Percentiles rank a stretch among this genome's conserved stretches.
These are phyloP conservation scores for Cyrtonyx montezumae DNA, from an alignment of 2,113 vertebrate genomes.

Conservation along the genomic window DNA sequence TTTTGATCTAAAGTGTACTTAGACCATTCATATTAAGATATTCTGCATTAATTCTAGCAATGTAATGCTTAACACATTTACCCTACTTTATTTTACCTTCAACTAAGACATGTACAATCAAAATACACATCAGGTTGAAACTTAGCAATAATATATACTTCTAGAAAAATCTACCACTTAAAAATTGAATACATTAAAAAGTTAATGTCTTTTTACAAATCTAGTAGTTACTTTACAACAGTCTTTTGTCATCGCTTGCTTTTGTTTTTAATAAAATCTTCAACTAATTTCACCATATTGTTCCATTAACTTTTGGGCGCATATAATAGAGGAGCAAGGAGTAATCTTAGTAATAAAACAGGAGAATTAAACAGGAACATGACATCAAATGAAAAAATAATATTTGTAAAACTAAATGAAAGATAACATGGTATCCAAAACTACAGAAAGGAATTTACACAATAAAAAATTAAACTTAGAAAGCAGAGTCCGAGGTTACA, in stretches of 20 bases:
- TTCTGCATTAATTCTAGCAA: not conserved
- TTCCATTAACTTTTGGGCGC: not conserved
- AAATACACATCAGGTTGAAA: not conserved
- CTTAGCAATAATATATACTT: not conserved
- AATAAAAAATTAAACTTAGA: not conserved
- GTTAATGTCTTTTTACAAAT: not conserved
- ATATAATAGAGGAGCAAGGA: not conserved
- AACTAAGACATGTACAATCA: not conserved
- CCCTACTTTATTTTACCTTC: not conserved
- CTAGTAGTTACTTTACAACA: not conserved
- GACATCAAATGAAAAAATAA: not conserved
- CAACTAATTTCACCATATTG: not conserved
- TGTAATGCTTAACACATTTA: not conserved
- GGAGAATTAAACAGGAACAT: not conserved
- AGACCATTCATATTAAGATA: not conserved
- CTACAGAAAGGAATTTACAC: not conserved
- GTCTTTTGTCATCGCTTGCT: not conserved
- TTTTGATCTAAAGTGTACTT: not conserved
- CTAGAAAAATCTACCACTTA: not conserved
- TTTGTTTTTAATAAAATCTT: not conserved
- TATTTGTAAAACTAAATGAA: not conserved
- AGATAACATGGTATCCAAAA: not conserved
- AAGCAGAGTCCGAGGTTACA: not conserved
- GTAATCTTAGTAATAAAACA: not conserved
- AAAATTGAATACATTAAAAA: not conserved